A percentile compares a stretch with the other conserved stretches of the same genome.
Evolutionary conservation across 37 sponge, comb jelly and placozoan genomes (phyloP).

Genomic region (Amphimedon queenslandica): DNA sequence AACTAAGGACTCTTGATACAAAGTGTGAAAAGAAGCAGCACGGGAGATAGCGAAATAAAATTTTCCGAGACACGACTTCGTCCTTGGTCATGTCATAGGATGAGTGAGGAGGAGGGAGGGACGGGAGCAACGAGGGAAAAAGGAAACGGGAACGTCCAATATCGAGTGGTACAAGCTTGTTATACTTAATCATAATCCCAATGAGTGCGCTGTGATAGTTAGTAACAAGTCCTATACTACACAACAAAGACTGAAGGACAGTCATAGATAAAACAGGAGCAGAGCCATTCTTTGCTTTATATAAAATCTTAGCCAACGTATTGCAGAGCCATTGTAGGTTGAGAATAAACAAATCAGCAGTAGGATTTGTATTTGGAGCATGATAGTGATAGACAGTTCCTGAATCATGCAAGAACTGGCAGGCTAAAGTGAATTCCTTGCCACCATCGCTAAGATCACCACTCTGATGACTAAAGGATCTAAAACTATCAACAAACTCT

Average conservation of each 20-base stretch:
- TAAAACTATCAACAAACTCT: slow-evolving; percentile 52
- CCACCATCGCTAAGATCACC: slow-evolving; percentile 28
- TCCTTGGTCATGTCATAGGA: slow-evolving; percentile 28
- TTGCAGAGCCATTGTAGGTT: slow-evolving; percentile 69
- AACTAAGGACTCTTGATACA: slow-evolving; percentile 17
- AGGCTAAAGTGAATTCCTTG: slow-evolving; percentile 56
- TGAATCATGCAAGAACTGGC: slow-evolving; percentile 64
- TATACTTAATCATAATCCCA: slow-evolving; percentile 25
- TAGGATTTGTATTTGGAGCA: background rate
- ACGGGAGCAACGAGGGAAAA: slow-evolving; percentile 40
- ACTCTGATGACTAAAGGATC: slow-evolving; percentile 36
- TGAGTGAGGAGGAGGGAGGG: slow-evolving; percentile 42
- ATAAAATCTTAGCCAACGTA: slow-evolving; percentile 28
- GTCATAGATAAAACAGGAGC: background rate
- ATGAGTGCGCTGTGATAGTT: background rate
- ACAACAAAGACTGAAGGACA: too few species aligned
- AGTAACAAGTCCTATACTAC: too few species aligned
- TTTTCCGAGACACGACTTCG: slow-evolving; percentile 8
- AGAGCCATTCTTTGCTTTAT: background rate
- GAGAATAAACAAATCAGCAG: slow-evolving; percentile 53
- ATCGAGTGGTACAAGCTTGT: slow-evolving; percentile 44
- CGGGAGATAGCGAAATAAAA: slow-evolving; percentile 39
- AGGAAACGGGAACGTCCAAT: slow-evolving; percentile 34
- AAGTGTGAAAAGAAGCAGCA: slow-evolving; percentile 35
- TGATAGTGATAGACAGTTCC: slow-evolving; percentile 60